Conservation (phyloP, 2,888 invertebrate species). For the Lasioglossum pauxillum region DNA sequence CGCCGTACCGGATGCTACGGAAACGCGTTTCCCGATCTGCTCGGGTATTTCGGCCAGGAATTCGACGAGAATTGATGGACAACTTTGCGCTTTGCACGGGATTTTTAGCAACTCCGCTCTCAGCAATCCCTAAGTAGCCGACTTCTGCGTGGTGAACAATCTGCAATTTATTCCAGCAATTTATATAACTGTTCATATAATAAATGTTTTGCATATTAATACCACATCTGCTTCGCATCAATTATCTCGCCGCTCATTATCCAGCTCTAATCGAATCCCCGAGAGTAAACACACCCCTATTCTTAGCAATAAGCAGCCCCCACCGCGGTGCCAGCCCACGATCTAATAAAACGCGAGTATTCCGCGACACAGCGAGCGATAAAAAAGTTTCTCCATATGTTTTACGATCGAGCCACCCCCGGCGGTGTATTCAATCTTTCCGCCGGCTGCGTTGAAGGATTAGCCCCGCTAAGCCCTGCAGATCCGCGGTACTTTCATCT, state of each 20-base stretch:
- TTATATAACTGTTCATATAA: neutral
- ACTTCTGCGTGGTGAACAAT: neutral
- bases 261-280: neutral
- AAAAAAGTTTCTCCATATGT: conserved; percentile 47
- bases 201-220: neutral
- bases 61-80: neutral
- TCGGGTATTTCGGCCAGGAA: neutral
- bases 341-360: conserved; percentile 25
- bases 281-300: neutral
- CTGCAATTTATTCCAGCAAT: neutral
- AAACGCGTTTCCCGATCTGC: neutral
- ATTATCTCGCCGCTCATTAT: neutral
- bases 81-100: neutral
- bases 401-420: conserved; percentile 26
- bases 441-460: conserved; percentile 42
- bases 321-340: neutral
- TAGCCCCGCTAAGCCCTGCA: conserved; percentile 47
- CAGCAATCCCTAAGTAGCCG: neutral
- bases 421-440: conserved; percentile 47
- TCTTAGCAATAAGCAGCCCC: neutral
- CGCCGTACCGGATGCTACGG: neutral
- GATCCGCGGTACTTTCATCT: conserved; percentile 49
- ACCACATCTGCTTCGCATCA: neutral
- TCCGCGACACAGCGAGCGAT: conserved; percentile 17
- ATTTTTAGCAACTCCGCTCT: neutral